Percentiles rank a stretch among this genome's conserved stretches.
Conservation (phyloP, 2,888 invertebrate genomes). For the Tholera decimalis region DNA sequence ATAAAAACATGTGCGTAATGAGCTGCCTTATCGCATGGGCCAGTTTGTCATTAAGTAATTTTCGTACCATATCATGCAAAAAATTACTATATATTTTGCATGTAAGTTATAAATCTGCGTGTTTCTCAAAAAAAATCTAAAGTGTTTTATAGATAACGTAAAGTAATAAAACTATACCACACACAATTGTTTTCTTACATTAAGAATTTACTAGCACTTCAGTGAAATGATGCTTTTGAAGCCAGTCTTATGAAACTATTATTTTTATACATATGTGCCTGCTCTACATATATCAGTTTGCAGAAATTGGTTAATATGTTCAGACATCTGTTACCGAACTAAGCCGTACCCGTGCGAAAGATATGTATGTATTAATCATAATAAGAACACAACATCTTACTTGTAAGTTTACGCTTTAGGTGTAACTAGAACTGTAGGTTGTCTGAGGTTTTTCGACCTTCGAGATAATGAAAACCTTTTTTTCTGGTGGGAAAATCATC, state of each 20-base stretch:
- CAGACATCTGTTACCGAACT: constrained; percentile 10
- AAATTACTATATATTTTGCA: no score
- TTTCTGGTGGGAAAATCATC: no score
- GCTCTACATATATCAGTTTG: constrained; percentile 8
- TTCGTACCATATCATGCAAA: neutral
- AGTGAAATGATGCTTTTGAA: neutral
- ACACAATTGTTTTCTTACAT: neutral
- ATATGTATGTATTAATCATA: neutral
- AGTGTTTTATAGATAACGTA: no score
- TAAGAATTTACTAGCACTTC: constrained; percentile 4
- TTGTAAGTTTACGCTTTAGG: neutral
- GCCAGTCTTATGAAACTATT: neutral
- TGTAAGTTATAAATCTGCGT: no score
- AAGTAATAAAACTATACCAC: neutral
- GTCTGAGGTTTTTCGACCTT: neutral
- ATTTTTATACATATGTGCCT: neutral
- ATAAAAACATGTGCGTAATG: no score
- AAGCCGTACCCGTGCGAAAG: neutral
- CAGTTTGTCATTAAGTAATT: no score
- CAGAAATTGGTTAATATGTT: neutral
- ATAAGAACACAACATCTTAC: neutral
- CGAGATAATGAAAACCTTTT: no score
- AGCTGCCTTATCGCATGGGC: no score
- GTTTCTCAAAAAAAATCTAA: no score
- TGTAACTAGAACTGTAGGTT: neutral